These are phyloP conservation scores for Arizona elegans DNA, from an alignment of 2,113 vertebrate genomes.

Conservation along the genomic window DNA sequence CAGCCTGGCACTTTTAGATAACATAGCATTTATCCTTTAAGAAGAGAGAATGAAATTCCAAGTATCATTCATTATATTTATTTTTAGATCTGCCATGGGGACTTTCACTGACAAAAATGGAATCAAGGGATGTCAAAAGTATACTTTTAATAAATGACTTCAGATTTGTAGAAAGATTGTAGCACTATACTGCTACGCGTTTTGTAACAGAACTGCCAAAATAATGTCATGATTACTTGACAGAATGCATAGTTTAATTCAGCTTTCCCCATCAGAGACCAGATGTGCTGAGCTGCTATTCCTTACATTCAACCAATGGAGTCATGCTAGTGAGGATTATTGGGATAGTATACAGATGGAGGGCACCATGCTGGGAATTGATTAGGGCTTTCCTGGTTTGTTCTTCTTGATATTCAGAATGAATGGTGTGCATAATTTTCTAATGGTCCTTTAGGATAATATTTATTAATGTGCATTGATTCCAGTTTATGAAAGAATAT, in stretches of 20 bases:
- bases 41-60: constrained; percentile 6
- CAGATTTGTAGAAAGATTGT: neutral
- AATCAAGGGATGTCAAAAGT: neutral
- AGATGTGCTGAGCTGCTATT: neutral
- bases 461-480: constrained; percentile 6
- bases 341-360: neutral
- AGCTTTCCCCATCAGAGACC: neutral
- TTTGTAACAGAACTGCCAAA: neutral
- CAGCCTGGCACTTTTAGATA: constrained; percentile 1
- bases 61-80: neutral
- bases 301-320: neutral
- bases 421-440: neutral
- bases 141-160: neutral
- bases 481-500: neutral
- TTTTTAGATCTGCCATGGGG: constrained; percentile 24
- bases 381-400: neutral
- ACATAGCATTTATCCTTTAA: constrained; percentile 15
- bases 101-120: constrained; percentile 11
- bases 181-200: neutral
- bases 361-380: neutral
- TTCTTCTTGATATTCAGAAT: neutral
- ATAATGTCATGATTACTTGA: neutral
- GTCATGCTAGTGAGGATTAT: neutral
- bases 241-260: constrained; percentile 11
- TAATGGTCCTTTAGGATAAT: constrained; percentile 20